A percentile compares a stretch with the other conserved stretches of the same genome.
Conservation (phyloP, 2,113 vertebrate genomes). For the Solea solea region DNA sequence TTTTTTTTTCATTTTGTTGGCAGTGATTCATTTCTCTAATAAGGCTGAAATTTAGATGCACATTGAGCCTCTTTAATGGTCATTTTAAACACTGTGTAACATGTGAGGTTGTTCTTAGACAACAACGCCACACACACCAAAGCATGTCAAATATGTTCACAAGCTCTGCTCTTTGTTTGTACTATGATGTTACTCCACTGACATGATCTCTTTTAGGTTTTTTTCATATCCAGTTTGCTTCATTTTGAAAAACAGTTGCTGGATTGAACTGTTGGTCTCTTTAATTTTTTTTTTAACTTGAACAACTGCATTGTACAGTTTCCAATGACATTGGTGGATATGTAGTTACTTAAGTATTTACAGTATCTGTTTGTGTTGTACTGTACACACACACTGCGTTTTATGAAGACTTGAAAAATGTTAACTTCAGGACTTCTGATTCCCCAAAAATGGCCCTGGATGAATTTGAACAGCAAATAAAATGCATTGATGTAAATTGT, state of each 20-base stretch:
- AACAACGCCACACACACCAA: background rate
- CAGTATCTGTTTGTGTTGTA: background rate
- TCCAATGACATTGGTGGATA: background rate
- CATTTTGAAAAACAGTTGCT: slow-evolving; percentile 17
- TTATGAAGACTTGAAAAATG: background rate
- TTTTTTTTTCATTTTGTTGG: slow-evolving; percentile 2
- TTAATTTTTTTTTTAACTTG: background rate
- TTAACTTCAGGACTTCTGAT: background rate
- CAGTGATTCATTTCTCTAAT: slow-evolving; percentile 19
- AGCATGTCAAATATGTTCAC: background rate
- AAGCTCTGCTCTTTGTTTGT: slow-evolving; percentile 16
- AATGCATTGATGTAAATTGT: background rate
- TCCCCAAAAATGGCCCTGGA: background rate
- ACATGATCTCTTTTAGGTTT: background rate
- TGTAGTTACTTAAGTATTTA: slow-evolving; percentile 12
- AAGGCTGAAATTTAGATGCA: slow-evolving; percentile 15
- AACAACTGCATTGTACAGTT: background rate
- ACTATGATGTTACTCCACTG: background rate
- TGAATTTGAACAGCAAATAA: background rate
- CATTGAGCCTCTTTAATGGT: background rate
- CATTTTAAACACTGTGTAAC: slow-evolving; percentile 16
- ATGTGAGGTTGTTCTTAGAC: background rate
- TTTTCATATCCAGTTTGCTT: slow-evolving; percentile 3
- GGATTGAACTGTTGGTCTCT: background rate
- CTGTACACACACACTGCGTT: background rate